phyloP scores from a whole-genome alignment of 2,888 invertebrate species.

The Eupithecia centaureata region DNA sequence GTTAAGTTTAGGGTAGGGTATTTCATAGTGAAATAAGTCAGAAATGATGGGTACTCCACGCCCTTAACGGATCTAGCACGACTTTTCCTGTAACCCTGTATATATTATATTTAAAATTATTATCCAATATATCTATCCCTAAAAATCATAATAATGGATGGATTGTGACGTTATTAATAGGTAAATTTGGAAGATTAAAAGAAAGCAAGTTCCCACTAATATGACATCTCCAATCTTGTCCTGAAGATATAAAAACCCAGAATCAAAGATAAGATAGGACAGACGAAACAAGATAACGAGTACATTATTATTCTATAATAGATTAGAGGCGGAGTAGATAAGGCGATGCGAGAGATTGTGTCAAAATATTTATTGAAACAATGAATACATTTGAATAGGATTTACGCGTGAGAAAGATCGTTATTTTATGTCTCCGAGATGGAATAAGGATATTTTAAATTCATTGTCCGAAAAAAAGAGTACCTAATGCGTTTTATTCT shows the following conservation, averaged over 20 bases:
- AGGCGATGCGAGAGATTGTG: slow-evolving; percentile 48
- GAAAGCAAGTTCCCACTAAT: slow-evolving; percentile 20
- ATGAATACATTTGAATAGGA: slow-evolving; percentile 51
- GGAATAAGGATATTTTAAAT: not conserved
- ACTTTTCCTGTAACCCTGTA: too few relatives aligned
- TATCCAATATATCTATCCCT: not conserved
- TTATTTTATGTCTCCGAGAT: not conserved
- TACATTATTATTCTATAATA: slow-evolving; percentile 56
- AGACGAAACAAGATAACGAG: slow-evolving; percentile 52
- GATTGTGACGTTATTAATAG: not conserved
- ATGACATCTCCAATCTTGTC: slow-evolving; percentile 46
- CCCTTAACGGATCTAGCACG: too few relatives aligned
- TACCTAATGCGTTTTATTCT: too few relatives aligned
- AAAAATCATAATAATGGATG: not conserved
- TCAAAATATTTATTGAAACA: slow-evolving; percentile 68
- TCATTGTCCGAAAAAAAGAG: too few relatives aligned
- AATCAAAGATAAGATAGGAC: slow-evolving; percentile 67
- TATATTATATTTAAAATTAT: not conserved
- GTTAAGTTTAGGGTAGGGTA: too few relatives aligned
- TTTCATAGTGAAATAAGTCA: too few relatives aligned
- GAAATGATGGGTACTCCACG: too few relatives aligned
- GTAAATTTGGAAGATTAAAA: not conserved
- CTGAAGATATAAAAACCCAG: not conserved
- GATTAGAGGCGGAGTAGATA: slow-evolving; percentile 51
- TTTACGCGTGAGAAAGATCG: slow-evolving; percentile 22